Conservation (phyloP, 2,888 invertebrate species). For the Drosophila merina region DNA sequence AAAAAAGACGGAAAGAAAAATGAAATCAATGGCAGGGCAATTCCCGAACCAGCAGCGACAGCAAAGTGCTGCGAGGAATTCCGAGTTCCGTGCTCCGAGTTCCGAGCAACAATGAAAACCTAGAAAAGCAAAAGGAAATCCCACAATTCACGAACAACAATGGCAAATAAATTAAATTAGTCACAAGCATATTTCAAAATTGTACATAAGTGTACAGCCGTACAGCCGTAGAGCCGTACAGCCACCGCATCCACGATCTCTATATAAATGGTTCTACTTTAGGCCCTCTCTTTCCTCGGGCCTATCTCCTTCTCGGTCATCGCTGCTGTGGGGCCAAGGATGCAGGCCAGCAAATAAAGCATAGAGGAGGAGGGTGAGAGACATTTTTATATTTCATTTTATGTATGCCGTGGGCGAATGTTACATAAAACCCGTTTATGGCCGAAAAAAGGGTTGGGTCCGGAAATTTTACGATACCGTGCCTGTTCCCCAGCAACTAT, state of each 20-base stretch:
- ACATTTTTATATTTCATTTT: constrained; percentile 64
- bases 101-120: constrained; percentile 60
- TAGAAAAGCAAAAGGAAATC: constrained; percentile 64
- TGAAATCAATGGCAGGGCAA: constrained; percentile 66
- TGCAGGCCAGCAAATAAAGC: constrained; percentile 60
- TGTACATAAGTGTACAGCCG: constrained; percentile 29
- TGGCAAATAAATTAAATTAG: constrained; percentile 77
- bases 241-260: constrained; percentile 22
- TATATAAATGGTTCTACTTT: constrained; percentile 33
- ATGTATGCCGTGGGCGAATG: constrained; percentile 61
- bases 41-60: constrained; percentile 50
- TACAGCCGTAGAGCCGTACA: background rate
- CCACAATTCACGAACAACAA: constrained; percentile 74
- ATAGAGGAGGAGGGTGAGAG: constrained; percentile 22
- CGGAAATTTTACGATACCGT: constrained; percentile 52
- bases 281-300: constrained; percentile 1
- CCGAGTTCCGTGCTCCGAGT: constrained; percentile 10
- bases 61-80: constrained; percentile 52
- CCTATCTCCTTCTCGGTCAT: constrained; percentile 12
- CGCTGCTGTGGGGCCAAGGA: constrained; percentile 59
- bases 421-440: constrained; percentile 68
- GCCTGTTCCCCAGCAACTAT: constrained; percentile 34
- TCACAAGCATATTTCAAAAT: constrained; percentile 77
- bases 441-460: constrained; percentile 59
- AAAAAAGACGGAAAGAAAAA: constrained; percentile 35